Conservation (phyloP, 2,113 vertebrate genomes). For the Rhegmatorhina hoffmannsi region DNA sequence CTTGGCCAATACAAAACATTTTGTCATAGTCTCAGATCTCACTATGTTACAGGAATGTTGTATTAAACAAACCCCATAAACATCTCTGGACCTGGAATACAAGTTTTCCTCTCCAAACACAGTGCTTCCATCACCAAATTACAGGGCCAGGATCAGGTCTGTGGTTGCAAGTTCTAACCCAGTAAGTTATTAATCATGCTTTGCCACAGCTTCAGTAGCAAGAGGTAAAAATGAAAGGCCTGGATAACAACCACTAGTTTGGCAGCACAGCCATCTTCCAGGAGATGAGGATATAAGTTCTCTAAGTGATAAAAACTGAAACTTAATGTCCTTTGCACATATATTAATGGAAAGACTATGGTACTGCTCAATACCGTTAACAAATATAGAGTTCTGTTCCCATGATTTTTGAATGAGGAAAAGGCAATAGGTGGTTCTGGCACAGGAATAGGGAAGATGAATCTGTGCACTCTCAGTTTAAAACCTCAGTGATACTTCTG, state of each 20-base stretch:
- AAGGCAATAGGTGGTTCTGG: not conserved
- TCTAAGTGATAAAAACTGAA: not conserved
- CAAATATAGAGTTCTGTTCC: not conserved
- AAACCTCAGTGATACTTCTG: not conserved
- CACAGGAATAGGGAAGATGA: not conserved
- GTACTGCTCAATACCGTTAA: not conserved
- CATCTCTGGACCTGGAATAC: not conserved
- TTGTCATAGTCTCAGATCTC: not conserved
- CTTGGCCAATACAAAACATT: not conserved
- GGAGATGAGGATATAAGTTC: not conserved
- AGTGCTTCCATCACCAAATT: not conserved
- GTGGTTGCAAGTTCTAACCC: not conserved
- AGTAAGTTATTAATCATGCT: not conserved
- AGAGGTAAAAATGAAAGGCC: not conserved
- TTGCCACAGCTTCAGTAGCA: not conserved
- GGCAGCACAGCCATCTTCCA: not conserved
- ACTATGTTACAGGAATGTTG: not conserved
- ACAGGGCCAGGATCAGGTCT: not conserved
- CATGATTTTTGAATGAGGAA: not conserved
- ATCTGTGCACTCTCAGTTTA: not conserved
- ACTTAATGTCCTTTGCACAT: not conserved
- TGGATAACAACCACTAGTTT: accelerated
- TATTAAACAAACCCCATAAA: not conserved
- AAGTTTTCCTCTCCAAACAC: not conserved
- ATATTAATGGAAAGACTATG: not conserved